Percentiles rank a stretch among this genome's conserved stretches.
These are phyloP conservation scores for Choristoneura fumiferana DNA, from an alignment of 1,140 invertebrate genomes.

Conservation along the genomic window DNA sequence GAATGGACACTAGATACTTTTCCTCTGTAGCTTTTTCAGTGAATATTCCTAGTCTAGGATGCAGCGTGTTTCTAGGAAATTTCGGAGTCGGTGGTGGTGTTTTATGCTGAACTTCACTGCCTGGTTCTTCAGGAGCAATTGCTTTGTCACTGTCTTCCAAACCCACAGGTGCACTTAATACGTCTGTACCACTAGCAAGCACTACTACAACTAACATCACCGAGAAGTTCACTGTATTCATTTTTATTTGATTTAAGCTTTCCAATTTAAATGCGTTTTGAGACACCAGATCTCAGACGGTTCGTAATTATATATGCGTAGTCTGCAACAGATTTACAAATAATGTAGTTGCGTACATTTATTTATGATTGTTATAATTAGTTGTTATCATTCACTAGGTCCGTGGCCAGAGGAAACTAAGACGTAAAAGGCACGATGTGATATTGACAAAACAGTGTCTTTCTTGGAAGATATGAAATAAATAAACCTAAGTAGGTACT, in stretches of 20 bases:
- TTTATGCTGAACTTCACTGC: neutral
- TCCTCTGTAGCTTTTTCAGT: conserved; percentile 1
- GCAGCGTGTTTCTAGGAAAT: too few relatives aligned
- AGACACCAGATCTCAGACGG: conserved; percentile 9
- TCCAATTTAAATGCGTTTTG: neutral
- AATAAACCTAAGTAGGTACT: too few relatives aligned
- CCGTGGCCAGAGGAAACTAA: neutral
- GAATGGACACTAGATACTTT: neutral
- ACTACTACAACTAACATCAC: neutral
- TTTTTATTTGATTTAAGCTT: too few relatives aligned
- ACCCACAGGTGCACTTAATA: neutral
- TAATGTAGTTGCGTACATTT: conserved; percentile 8
- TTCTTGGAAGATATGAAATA: conserved; percentile 3
- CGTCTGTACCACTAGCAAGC: neutral
- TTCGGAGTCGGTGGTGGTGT: neutral
- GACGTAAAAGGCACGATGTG: neutral
- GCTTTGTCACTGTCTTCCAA: neutral
- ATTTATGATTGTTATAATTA: conserved; percentile 6
- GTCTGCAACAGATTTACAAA: conserved; percentile 12
- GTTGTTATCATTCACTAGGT: neutral
- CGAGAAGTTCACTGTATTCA: neutral
- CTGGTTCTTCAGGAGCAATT: neutral
- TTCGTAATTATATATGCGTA: conserved; percentile 7
- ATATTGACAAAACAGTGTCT: neutral
- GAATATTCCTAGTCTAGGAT: neutral